Evolutionary conservation across 2,888 invertebrate species (phyloP), one percentile per base, ranked within the genome.

Genomic region (Cactoblastis cactorum): DNA sequence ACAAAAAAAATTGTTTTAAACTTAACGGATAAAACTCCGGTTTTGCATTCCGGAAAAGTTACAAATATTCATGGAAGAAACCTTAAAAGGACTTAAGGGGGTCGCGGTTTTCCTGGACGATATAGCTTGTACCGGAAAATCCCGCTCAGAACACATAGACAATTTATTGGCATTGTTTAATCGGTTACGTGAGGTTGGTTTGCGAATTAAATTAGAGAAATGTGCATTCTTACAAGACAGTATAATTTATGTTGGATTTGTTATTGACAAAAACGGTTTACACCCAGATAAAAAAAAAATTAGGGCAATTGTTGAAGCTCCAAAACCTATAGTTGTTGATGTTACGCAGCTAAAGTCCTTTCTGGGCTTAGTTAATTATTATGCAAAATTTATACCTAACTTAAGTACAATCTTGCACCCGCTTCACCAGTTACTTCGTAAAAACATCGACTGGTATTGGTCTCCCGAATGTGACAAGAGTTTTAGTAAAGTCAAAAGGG

Each of bases 361-460:
- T 48, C 18, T 66, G 6, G 63, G 66, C 0, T 12, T 60, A 14
- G 41, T 61, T 4, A 65, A 61, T 37, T 65, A 54, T 38, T 67
- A 64, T 24, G 41, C 47, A 0, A 53, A 54, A 32, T 62, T 58
- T 49, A 38, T 62, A 34, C 50, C 52, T 3, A 59, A 59, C 22
- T 34, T 59, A 3, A 58, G 57, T 35, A 45, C 54, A 0, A 46
- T 57, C 8, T 38, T 61, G 33, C 12, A 45, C 12, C 61, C 64
- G 0, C 22, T 65, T 8, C 51, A 61, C 28, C 24, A 54, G 8
- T 48, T 59, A 22, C 39, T 63, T 53, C 46, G 50, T 8, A 54
- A 58, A 54, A 48, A 50, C 5, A 1, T 32, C 28, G 33, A 48
- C 12, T 56, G 58, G 57, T 19, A 48, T 2, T 59, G 59, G 59